Conservation (phyloP, 1,140 invertebrate species). For the Trachymyrmex cornetzi region DNA sequence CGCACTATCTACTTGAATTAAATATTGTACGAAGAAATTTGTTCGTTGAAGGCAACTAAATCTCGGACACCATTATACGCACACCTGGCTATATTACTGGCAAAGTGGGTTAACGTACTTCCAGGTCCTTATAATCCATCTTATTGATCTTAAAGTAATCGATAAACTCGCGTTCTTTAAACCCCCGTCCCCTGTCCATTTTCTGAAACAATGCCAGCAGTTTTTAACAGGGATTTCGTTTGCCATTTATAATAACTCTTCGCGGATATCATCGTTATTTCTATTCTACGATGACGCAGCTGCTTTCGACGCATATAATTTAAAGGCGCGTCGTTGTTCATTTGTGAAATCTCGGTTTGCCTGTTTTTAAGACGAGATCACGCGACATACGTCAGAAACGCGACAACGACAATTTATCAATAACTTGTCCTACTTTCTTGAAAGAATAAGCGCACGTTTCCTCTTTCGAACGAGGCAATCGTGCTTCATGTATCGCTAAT, state of each 20-base stretch:
- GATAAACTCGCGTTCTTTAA: conserved; percentile 37
- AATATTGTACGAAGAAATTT: conserved; percentile 20
- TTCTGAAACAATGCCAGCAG: background rate
- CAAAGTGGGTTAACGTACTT: conserved; percentile 62
- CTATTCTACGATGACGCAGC: background rate
- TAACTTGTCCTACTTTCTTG: conserved; percentile 53
- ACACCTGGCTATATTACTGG: background rate
- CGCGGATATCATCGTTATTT: background rate
- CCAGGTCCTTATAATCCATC: conserved; percentile 54
- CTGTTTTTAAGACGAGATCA: conserved; percentile 1
- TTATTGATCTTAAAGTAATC: conserved; percentile 58
- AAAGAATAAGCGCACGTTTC: conserved; percentile 39
- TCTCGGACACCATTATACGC: background rate
- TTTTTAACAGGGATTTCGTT: background rate
- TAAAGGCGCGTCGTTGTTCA: background rate
- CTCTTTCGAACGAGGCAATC: conserved; percentile 25
- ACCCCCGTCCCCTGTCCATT: background rate
- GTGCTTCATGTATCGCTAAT: conserved; percentile 15
- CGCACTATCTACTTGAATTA: background rate
- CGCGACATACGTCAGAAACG: background rate
- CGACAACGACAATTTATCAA: conserved; percentile 52
- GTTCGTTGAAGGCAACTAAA: background rate
- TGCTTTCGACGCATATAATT: background rate
- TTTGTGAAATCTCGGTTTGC: background rate
- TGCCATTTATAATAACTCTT: background rate